Evolutionary conservation across 2,888 invertebrate genomes (phyloP), one percentile per base, ranked within the genome.

Genomic region (Acanthopleura granulata): DNA sequence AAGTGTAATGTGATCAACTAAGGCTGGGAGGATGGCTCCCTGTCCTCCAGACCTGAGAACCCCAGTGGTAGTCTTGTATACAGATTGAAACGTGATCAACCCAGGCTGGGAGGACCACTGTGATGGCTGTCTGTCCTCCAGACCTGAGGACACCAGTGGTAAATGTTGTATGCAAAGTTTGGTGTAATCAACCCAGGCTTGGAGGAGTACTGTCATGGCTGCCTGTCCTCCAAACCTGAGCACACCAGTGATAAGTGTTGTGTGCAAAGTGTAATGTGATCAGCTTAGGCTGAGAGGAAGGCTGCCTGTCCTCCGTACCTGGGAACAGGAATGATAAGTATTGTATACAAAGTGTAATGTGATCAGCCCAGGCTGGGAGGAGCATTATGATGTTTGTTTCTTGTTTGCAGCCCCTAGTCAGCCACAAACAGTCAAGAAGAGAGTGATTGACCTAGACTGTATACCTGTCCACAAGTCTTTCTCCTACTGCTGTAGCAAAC

Each of bases 401-500:
- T 57, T 40, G 40, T 40, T 40, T 3, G 40, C 40, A 40, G 40
- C 40, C 40, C 40, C 40, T 40, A 40, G 40, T 40, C 4, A 40
- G 40, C 40, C 40, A 40, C 4, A 40, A 9, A 9, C 40, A 40
- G 40, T 9, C 40, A 40, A 27, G 50, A 27, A 49, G 22, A 77
- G 82, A 49, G 75, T 81, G n/a, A 80, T 83, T 1, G 77, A 85
- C 74, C 25, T 85, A 40, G 80, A 81, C 71, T 73, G 61, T 12
- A 72, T 84, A 16, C 79, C 82, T 40, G 82, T 83, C 22, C 80
- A 84, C 74, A 62, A 69, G 18, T 70, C 66, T 49, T 86, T 89
- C 74, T 76, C 78, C 50, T 89, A 80, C 76, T 82, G 81, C 74
- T 84, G 85, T 75, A 89, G 89, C 76, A 78, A 80, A 73, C 84